Percentiles rank a stretch among this genome's conserved stretches.
These are phyloP conservation scores for Zapornia atra DNA, from an alignment of 2,113 vertebrate genomes.

Conservation along the genomic window DNA sequence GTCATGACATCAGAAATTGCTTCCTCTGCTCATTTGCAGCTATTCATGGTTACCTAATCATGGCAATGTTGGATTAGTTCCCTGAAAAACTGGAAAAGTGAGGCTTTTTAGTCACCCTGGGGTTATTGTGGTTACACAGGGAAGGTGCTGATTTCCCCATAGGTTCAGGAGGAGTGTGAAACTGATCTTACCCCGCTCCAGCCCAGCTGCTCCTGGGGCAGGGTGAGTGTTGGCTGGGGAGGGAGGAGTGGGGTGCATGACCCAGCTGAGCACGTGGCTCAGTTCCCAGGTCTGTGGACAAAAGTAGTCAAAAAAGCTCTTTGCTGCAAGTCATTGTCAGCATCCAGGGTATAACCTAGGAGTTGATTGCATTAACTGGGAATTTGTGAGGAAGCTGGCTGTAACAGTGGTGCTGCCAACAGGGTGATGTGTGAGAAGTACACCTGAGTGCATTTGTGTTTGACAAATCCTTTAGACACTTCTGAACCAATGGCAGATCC, in stretches of 20 bases:
- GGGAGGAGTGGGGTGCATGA: neutral
- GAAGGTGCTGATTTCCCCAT: rapidly evolving
- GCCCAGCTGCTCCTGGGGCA: neutral
- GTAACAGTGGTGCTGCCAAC: neutral
- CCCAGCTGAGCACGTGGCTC: neutral
- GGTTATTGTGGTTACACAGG: neutral
- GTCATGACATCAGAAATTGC: neutral
- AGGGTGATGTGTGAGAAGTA: neutral
- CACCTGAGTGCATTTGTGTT: neutral
- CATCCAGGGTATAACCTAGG: neutral
- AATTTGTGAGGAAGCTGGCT: neutral
- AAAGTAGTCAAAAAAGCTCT: rapidly evolving
- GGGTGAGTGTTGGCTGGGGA: rapidly evolving
- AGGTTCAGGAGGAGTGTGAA: neutral
- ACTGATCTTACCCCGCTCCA: neutral
- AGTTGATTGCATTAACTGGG: neutral
- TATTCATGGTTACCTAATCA: neutral
- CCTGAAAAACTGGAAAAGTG: neutral
- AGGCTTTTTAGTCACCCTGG: neutral
- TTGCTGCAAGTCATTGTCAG: rapidly evolving
- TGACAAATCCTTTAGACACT: neutral
- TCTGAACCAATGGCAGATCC: neutral
- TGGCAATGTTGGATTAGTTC: neutral
- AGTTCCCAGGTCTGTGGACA: neutral
- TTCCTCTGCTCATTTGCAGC: neutral